Evolutionary conservation across 2,113 vertebrate genomes (phyloP), one percentile per base, ranked within the genome.

Genomic region (Benitochromis conjunctus): DNA sequence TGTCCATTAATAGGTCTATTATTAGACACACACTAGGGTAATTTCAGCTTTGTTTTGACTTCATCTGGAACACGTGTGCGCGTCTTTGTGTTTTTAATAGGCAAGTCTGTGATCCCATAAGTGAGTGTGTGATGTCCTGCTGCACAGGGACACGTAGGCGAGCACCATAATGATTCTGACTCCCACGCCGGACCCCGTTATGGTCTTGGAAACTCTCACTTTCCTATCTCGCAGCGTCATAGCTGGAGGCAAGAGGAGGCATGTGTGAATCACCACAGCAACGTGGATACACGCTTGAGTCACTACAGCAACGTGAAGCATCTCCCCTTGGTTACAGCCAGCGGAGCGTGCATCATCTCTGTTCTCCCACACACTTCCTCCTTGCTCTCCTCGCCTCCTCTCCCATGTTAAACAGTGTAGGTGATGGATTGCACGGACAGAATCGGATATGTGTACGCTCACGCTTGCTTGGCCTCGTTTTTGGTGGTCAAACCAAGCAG

Each of bases 231-330:
- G 7, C 79, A 41, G 85, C 85, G 54, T 89, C 90, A 89, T 86
- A 6, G n/a, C 92, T 77, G 62, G 79, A 92, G 87, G 87, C 81
- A 86, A 87, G 88, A 87, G 79, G 80, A 88, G 88, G 84, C 86
- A 79, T 85, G 92, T 89, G 85, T 88, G 91, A 90, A 88, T 94
- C 92, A 89, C 89, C 91, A 90, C 89, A 81, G 92, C 86, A 89
- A 93, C 90, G 21, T 84, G 58, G 90, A 92, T 55, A 74, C 90
- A 87, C 24, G 55, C 90, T 94, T 83, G 88, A 85, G 77, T 95
- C 90, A 56, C 93, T 88, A 93, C 74, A 53, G 93, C 90, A 94
- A 94, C 92, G 10, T 56, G 80, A 86, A 94, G 93, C 94, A 84
- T 94, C 88, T 92, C 81, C 85, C 58, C 43, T 82, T 88, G 91